Percentiles rank a stretch among this genome's conserved stretches.
phyloP scores from a whole-genome alignment of 2,113 vertebrate genomes.

The Verasper variegatus region DNA sequence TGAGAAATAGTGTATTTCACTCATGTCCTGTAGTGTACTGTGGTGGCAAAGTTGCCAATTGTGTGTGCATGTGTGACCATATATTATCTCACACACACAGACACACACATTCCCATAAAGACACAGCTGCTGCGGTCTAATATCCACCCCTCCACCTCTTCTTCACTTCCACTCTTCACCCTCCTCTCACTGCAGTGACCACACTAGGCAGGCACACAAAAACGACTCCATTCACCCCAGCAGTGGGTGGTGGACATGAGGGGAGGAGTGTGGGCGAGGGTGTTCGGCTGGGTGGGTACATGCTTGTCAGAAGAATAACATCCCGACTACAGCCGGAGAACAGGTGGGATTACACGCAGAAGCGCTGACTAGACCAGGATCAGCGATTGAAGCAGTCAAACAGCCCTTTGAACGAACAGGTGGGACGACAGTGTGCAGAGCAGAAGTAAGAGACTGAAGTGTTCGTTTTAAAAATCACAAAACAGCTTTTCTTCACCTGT shows the following conservation, averaged over 20 bases:
- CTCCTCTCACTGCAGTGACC: constrained; percentile 2
- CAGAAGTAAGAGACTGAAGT: background rate
- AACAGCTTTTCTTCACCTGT: too few species aligned
- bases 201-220: constrained; percentile 24
- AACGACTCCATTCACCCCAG: constrained; percentile 58
- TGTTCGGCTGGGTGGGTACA: constrained; percentile 16
- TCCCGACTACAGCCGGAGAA: constrained; percentile 64
- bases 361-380: constrained; percentile 39
- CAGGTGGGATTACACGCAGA: constrained; percentile 78
- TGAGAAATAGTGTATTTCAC: constrained; percentile 3
- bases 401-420: constrained; percentile 28
- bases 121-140: constrained; percentile 54
- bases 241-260: constrained; percentile 32
- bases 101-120: constrained; percentile 11
- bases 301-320: constrained; percentile 63
- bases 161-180: background rate
- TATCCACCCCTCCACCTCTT: constrained; percentile 13
- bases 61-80: constrained; percentile 33
- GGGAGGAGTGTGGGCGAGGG: constrained; percentile 30
- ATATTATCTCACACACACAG: constrained; percentile 28
- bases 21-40: background rate
- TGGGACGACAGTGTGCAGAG: constrained; percentile 16
- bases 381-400: constrained; percentile 19
- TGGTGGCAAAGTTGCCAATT: constrained; percentile 5
- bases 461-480: too few species aligned